phyloP scores from a whole-genome alignment of 2,113 vertebrate species.

The Hippocampus mohnikei region DNA sequence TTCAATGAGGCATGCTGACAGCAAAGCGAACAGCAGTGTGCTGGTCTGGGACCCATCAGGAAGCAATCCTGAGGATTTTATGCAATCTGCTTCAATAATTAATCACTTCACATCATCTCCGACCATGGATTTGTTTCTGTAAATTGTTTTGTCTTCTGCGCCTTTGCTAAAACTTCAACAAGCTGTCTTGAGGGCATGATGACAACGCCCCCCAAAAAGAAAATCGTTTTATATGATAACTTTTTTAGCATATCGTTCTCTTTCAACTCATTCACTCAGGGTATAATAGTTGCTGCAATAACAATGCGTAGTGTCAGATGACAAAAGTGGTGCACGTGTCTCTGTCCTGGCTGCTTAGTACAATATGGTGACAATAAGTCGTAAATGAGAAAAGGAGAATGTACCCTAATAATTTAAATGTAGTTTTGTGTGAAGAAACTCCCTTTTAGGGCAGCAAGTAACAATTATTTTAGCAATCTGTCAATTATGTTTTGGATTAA shows the following conservation, averaged over 20 bases:
- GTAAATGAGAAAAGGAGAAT: neutral
- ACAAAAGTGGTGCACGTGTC: no score
- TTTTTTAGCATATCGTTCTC: no score
- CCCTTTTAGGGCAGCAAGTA: no score
- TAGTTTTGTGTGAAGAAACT: neutral
- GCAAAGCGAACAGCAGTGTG: conserved; percentile 25
- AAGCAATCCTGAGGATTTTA: conserved; percentile 43
- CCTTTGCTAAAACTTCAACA: neutral
- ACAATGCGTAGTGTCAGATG: no score
- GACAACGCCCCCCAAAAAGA: neutral
- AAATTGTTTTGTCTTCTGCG: conserved; percentile 18
- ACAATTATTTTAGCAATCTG: no score
- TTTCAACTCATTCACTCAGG: neutral
- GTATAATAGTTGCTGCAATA: no score
- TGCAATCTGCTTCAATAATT: conserved; percentile 57
- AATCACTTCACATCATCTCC: conserved; percentile 38
- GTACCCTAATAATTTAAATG: neutral
- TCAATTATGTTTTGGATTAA: no score
- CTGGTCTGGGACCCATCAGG: conserved; percentile 43
- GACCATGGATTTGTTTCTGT: conserved; percentile 35
- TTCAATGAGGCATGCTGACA: conserved; percentile 44
- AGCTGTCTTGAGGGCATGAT: neutral
- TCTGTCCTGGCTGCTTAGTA: neutral
- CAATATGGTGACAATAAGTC: neutral
- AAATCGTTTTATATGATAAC: neutral